phyloP scores from a whole-genome alignment of 2,888 invertebrate genomes.

The Amiota communis region DNA sequence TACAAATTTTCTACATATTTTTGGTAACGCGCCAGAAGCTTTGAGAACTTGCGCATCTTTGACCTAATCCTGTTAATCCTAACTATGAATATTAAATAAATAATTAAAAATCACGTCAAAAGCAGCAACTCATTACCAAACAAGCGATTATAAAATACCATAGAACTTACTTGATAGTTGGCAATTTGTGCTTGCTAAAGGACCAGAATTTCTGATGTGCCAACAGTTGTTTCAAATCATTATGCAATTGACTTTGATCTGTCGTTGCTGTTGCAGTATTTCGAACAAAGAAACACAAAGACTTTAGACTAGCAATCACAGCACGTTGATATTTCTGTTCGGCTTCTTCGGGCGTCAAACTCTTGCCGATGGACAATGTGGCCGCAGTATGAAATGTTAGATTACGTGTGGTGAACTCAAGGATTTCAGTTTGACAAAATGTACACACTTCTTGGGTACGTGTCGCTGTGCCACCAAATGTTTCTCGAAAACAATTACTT shows the following conservation, averaged over 20 bases:
- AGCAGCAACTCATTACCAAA: not conserved
- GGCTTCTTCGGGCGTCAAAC: slow-evolving; percentile 78
- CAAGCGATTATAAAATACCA: not conserved
- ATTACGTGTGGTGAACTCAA: slow-evolving; percentile 82
- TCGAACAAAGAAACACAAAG: slow-evolving; percentile 78
- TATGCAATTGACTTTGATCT: slow-evolving; percentile 61
- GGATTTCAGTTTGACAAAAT: slow-evolving; percentile 88
- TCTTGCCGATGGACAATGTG: slow-evolving; percentile 75
- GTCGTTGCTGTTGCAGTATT: slow-evolving; percentile 75
- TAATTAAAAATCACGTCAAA: no score
- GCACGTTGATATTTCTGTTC: slow-evolving; percentile 81
- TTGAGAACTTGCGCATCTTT: no score
- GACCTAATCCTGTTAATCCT: no score
- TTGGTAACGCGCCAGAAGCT: no score
- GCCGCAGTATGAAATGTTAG: slow-evolving; percentile 77
- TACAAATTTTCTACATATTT: no score
- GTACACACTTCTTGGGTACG: slow-evolving; percentile 86
- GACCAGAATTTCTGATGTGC: slow-evolving; percentile 82
- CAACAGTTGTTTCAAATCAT: slow-evolving; percentile 76
- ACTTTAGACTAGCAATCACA: slow-evolving; percentile 79
- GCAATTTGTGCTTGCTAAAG: slow-evolving; percentile 76
- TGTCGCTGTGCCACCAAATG: slow-evolving; percentile 82
- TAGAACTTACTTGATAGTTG: slow-evolving; percentile 70
- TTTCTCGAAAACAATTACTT: slow-evolving; percentile 78
- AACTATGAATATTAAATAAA: no score